phyloP scores from a whole-genome alignment of 2,113 vertebrate species.

The Myrmecophaga tridactyla region DNA sequence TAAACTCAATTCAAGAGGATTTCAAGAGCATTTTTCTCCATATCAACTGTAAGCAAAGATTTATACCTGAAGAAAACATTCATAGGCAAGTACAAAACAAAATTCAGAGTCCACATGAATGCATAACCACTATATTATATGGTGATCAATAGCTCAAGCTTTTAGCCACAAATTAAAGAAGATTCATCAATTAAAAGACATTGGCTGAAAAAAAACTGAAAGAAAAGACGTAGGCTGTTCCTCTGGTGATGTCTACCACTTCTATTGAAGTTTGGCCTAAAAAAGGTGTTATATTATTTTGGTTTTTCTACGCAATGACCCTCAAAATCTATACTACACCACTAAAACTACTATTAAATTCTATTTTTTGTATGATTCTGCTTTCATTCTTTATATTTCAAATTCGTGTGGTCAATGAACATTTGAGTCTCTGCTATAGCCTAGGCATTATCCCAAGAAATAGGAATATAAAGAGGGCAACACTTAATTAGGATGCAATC shows the following conservation, averaged over 20 bases:
- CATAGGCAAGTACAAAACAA: not conserved
- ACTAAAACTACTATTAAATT: not conserved
- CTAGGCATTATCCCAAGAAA: slow-evolving; percentile 1
- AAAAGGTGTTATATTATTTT: slow-evolving; percentile 41
- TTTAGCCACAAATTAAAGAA: slow-evolving; percentile 42
- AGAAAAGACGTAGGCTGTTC: not conserved
- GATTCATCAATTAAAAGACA: not conserved
- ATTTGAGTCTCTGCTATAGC: not conserved
- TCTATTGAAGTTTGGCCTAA: not conserved
- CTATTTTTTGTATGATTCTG: not conserved
- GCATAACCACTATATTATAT: not conserved
- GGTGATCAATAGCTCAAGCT: not conserved
- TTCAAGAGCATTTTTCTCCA: slow-evolving; percentile 12
- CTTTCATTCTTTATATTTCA: slow-evolving; percentile 11
- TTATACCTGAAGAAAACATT: not conserved
- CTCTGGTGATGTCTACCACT: not conserved
- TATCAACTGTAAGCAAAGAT: not conserved
- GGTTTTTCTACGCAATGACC: not conserved
- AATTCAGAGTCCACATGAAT: not conserved
- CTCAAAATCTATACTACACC: not conserved
- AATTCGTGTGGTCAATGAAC: not conserved
- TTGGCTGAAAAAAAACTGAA: too few relatives aligned
- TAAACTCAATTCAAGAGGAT: not conserved
- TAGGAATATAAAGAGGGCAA: not conserved
- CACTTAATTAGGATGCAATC: not conserved